These are phyloP conservation scores for Mus caroli DNA, from an alignment of 2,797 vertebrate species.

Conservation along the genomic window DNA sequence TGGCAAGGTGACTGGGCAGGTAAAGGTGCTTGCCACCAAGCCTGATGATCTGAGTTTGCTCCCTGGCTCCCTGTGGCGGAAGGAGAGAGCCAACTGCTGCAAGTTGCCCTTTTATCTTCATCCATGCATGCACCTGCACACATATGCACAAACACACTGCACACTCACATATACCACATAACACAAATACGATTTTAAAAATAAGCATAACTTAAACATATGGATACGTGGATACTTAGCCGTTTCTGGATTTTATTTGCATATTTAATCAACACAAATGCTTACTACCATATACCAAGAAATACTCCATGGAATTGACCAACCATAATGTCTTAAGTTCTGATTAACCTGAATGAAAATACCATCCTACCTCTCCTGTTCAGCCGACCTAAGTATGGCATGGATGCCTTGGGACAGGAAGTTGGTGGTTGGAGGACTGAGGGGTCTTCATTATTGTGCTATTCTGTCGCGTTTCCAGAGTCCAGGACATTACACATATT, in stretches of 20 bases:
- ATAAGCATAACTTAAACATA: not conserved
- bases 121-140: not conserved
- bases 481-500: not conserved
- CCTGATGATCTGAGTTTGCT: not conserved
- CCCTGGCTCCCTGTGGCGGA: not conserved
- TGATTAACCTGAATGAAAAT: not conserved
- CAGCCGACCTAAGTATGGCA: not conserved
- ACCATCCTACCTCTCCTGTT: not conserved
- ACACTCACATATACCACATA: not conserved
- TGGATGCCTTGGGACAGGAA: too few species aligned
- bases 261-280: not conserved
- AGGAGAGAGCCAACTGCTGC: not conserved
- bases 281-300: not conserved
- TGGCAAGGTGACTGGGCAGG: not conserved
- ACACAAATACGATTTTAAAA: not conserved
- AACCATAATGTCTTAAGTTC: not conserved
- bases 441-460: too few species aligned
- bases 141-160: not conserved
- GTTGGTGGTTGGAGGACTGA: not conserved
- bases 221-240: not conserved
- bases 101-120: not conserved
- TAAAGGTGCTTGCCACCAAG: too few species aligned
- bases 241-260: not conserved
- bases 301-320: not conserved
- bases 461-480: not conserved